Conservation (phyloP, 2,888 invertebrate genomes). For the Ectropis crepuscularia region DNA sequence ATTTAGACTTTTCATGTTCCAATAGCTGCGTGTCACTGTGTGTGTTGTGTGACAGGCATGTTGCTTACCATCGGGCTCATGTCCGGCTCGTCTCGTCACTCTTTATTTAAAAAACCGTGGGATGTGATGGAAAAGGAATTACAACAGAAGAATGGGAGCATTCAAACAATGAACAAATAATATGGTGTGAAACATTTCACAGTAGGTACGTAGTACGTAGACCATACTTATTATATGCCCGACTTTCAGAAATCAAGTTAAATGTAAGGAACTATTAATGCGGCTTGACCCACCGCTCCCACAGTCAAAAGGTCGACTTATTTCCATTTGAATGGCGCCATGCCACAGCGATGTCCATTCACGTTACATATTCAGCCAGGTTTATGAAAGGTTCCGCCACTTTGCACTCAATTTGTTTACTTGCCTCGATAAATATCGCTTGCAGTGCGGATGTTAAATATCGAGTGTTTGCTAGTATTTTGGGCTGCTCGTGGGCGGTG, state of each 20-base stretch:
- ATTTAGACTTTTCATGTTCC: too few relatives aligned
- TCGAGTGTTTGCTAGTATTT: slow-evolving; percentile 36
- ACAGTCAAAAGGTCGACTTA: slow-evolving; percentile 5
- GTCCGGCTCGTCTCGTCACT: too few relatives aligned
- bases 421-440: slow-evolving; percentile 26
- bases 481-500: slow-evolving; percentile 30
- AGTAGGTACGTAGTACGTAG: slow-evolving; percentile 3
- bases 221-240: neutral
- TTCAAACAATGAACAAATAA: neutral
- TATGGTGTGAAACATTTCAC: slow-evolving; percentile 3
- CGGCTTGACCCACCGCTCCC: slow-evolving; percentile 11
- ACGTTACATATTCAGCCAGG: slow-evolving; percentile 5
- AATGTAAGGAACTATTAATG: slow-evolving; percentile 1
- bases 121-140: too few relatives aligned
- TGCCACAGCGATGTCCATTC: slow-evolving; percentile 8
- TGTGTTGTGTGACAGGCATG: too few relatives aligned
- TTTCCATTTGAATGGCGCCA: slow-evolving; percentile 6
- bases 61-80: too few relatives aligned
- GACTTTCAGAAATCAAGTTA: neutral
- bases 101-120: too few relatives aligned
- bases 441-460: slow-evolving; percentile 25
- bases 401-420: slow-evolving; percentile 13
- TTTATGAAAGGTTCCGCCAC: slow-evolving; percentile 9
- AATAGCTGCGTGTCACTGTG: too few relatives aligned
- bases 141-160: too few relatives aligned